These are phyloP conservation scores for Belonocnema kinseyi DNA, from an alignment of 1,140 invertebrate species.

Conservation along the genomic window DNA sequence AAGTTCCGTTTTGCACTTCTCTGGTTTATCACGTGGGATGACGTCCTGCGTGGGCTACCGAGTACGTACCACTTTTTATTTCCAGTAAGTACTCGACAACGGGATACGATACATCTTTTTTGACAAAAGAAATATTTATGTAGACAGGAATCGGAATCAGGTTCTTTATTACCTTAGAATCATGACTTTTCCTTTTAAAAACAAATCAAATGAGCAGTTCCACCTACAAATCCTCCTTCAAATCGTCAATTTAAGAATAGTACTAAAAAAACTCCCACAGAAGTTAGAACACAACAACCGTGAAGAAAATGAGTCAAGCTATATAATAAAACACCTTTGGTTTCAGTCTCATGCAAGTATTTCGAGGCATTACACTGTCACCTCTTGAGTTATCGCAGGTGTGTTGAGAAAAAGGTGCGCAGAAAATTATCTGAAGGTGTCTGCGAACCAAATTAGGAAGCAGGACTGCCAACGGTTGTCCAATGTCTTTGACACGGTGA, in stretches of 20 bases:
- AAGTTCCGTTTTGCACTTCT: conserved; percentile 48
- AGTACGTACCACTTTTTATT: conserved; percentile 23
- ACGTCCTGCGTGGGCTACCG: conserved; percentile 41
- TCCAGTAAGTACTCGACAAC: conserved; percentile 36
- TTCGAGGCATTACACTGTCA: conserved; percentile 3
- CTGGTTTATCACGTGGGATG: conserved; percentile 44
- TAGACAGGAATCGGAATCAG: conserved; percentile 28
- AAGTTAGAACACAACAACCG: too few relatives aligned
- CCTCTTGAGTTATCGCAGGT: conserved; percentile 21
- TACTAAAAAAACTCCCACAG: too few relatives aligned
- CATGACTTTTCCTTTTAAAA: conserved; percentile 26
- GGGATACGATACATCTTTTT: conserved; percentile 39
- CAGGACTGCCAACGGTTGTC: conserved; percentile 1
- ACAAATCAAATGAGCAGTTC: conserved; percentile 6
- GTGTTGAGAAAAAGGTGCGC: conserved; percentile 12
- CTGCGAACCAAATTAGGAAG: conserved; percentile 21
- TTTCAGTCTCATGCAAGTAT: background rate
- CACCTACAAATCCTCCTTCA: conserved; percentile 7
- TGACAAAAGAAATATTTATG: conserved; percentile 42
- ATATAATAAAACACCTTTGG: background rate
- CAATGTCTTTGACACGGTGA: conserved; percentile 14
- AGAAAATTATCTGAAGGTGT: conserved; percentile 27
- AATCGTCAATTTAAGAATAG: background rate
- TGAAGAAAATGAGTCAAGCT: background rate
- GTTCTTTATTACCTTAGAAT: conserved; percentile 28